A percentile compares a stretch with the other conserved stretches of the same genome.
phyloP scores from a whole-genome alignment of 2,113 vertebrate species.

The Pteruthius melanotis region DNA sequence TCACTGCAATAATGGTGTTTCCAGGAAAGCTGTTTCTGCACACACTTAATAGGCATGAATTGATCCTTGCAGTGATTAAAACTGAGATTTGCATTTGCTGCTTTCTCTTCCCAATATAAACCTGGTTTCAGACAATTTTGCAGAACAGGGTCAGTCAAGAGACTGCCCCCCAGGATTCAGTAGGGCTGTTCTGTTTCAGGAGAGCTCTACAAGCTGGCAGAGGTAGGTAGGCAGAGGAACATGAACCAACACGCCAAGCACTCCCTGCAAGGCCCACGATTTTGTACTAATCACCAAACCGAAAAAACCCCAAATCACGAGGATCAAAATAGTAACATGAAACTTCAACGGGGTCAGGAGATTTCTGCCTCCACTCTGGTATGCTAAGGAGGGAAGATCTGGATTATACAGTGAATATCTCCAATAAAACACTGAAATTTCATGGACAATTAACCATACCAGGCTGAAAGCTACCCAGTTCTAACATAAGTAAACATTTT shows the following conservation, averaged over 20 bases:
- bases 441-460: background rate
- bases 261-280: background rate
- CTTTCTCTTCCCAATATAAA: background rate
- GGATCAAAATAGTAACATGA: constrained; percentile 48
- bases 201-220: constrained; percentile 38
- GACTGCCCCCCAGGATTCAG: background rate
- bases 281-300: no score
- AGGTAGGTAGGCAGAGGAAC: constrained; percentile 16
- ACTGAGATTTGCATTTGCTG: background rate
- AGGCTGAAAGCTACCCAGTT: background rate
- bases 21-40: background rate
- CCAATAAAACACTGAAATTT: background rate
- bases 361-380: constrained; percentile 43
- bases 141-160: background rate
- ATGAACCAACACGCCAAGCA: constrained; percentile 40
- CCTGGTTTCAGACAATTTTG: background rate
- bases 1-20: background rate
- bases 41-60: background rate
- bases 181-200: constrained; percentile 37
- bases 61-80: background rate
- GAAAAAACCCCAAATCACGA: background rate
- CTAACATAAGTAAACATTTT: background rate
- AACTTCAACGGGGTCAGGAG: constrained; percentile 21
- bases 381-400: constrained; percentile 1
- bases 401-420: constrained; percentile 2